Base-by-base conservation (phyloP, 2,888 invertebrate species). In the Synanthedon myopaeformis region DNA sequence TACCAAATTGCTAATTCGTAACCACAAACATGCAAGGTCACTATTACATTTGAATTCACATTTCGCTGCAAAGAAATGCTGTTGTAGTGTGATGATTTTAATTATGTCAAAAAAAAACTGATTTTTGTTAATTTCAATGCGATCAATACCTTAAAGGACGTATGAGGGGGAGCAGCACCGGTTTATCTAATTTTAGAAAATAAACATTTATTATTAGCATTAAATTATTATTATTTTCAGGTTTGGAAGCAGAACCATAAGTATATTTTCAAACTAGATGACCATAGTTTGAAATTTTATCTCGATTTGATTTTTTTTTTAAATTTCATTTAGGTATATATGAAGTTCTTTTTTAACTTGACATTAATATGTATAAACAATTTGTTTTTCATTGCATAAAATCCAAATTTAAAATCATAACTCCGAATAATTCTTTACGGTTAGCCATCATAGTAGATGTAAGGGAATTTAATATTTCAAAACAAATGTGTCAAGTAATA, bases 81-180 rank as follows among this genome's bases (percentile, higher is more conserved):
- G 13, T 13, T 45, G n/a, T 45, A n/a, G 14, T 13, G 42, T 45
- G 4, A n/a, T 42, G 42, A 42, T 42, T 45, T 13, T 8, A 45
- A 45, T 2, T 13, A 12, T 45, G 13, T 12, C 3, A 12, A 45
- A 13, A 45, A n/a, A 45, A 45, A n/a, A 42, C 2, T 42, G 10
- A 12, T 45, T 45, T 45, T 45, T 45, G 45, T 45, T 13, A 45
- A 5, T 45, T 13, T 45, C 14, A 35, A 35, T 45, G 45, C n/a
- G 13, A 13, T n/a, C 14, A 11, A 4, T 76, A 79, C 77, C 79
- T 79, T 71, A 76, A 54, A 60, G 64, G 65, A 65, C 67, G 69
- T 69, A 3, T 35, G 35, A 55, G 52, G 81, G 71, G 58, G 80
- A 66, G 60, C 62, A 73, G 76, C 74, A 74, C 67, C 67, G 74